These are phyloP conservation scores for Pogonomyrmex barbatus DNA, from an alignment of 1,140 invertebrate species.

Conservation along the genomic window DNA sequence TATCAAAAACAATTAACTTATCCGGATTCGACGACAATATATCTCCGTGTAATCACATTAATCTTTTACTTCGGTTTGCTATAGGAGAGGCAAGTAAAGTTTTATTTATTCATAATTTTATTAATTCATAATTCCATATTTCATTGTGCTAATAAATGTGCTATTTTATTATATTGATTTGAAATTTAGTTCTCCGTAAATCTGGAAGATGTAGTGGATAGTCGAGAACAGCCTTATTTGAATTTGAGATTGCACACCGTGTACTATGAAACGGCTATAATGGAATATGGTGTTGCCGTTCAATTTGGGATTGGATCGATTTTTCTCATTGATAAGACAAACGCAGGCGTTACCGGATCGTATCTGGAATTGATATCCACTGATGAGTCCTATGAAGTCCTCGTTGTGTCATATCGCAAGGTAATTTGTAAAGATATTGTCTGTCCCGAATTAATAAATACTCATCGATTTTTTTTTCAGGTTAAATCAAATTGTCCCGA, in stretches of 20 bases:
- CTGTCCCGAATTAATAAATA: background rate
- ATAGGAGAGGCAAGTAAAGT: conserved; percentile 87
- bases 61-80: conserved; percentile 90
- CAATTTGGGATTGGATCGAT: conserved; percentile 91
- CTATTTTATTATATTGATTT: conserved; percentile 58
- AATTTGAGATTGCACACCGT: conserved; percentile 91
- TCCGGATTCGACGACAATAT: conserved; percentile 95
- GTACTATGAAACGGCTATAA: conserved; percentile 91
- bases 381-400: conserved; percentile 87
- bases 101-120: background rate
- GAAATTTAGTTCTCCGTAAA: conserved; percentile 81
- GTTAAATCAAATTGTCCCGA: conserved; percentile 93
- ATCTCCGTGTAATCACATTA: conserved; percentile 92
- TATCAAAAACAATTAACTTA: conserved; percentile 91
- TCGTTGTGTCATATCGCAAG: conserved; percentile 92
- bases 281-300: conserved; percentile 92
- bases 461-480: conserved; percentile 80
- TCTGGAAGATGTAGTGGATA: conserved; percentile 87
- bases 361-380: conserved; percentile 92
- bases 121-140: background rate
- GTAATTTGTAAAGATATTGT: conserved; percentile 81
- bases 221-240: conserved; percentile 91
- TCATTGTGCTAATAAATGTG: conserved; percentile 27
- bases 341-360: conserved; percentile 91
- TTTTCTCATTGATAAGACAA: conserved; percentile 93